phyloP scores from a whole-genome alignment of 1,140 invertebrate species.

The Aplysia californica region DNA sequence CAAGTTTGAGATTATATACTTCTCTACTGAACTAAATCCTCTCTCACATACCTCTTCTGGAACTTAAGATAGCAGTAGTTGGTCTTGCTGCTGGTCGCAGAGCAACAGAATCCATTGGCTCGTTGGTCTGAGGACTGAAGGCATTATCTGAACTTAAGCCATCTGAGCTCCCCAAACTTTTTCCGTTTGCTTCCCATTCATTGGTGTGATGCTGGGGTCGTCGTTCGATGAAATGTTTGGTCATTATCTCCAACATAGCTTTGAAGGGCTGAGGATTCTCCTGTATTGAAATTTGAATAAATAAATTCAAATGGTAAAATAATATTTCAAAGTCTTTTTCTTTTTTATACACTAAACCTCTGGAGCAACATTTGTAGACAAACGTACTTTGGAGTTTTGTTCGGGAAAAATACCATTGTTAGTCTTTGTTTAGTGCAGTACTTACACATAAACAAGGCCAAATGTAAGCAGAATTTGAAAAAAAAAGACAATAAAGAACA shows the following conservation, averaged over 20 bases:
- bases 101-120: background rate
- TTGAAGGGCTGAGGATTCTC: constrained; percentile 51
- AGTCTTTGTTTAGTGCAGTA: too few relatives aligned
- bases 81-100: constrained; percentile 5
- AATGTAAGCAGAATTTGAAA: too few relatives aligned
- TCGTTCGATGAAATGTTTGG: constrained; percentile 46
- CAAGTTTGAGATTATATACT: too few relatives aligned
- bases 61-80: constrained; percentile 1
- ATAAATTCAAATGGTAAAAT: too few relatives aligned
- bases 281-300: constrained; percentile 32
- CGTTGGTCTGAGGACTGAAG: background rate
- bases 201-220: background rate
- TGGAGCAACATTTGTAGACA: too few relatives aligned
- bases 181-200: background rate
- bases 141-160: background rate
- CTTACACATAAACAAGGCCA: too few relatives aligned
- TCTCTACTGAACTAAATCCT: too few relatives aligned
- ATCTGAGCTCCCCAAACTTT: background rate
- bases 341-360: too few relatives aligned
- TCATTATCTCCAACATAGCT: constrained; percentile 62
- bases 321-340: too few relatives aligned
- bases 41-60: constrained; percentile 29
- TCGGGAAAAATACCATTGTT: too few relatives aligned
- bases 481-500: too few relatives aligned
- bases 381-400: too few relatives aligned